Evolutionary conservation across 2,888 invertebrate genomes (phyloP), one percentile per base, ranked within the genome.

Genomic region (Caenorhabditis plicata): DNA sequence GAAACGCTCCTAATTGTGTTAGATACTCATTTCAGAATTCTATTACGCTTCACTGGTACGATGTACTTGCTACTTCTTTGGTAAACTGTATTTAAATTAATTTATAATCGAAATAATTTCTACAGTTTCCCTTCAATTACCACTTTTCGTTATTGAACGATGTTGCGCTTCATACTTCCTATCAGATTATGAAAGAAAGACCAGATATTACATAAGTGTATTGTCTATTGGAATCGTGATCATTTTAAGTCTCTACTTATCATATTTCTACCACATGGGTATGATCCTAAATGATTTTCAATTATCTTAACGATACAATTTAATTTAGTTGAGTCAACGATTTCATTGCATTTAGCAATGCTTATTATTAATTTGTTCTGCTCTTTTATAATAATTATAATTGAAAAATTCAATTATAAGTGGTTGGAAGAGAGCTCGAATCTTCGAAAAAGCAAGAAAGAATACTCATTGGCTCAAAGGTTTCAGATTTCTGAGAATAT

Each of bases 401-500:
- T 61, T 11, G 61, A 61, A 17, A 61, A 61, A 25, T 61, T 55
- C 51, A 61, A 61, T 20, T 61, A 61, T 17, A 47, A 41, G 26
- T 17, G 51, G 17, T 41, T 61, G 7, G 26, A 54, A 5, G 61
- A 61, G 20, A 61, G 61, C 25, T 55, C 61, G 1, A 61, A 61
- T 61, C 29, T 61, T n/a, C 25, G 61, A 22, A 61, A 61, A 39
- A 61, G 60, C 35, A 49, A 51, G 23, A 23, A 36, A 33, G 54
- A 54, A 22, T 61, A 61, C 33, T 46, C 60, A 9, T 29, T 54
- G 43, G 53, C 49, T 5, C 54, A 61, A 26, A 29, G 60, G 20
- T 63, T 57, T 35, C 63, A 63, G 23, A 63, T 63, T 4, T 56
- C 63, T 2, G 63, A 63, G 25, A 63, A 63, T 32, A 57, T 63